Evolutionary conservation across 2,797 vertebrate genomes (phyloP).

Genomic region (Falco peregrinus): DNA sequence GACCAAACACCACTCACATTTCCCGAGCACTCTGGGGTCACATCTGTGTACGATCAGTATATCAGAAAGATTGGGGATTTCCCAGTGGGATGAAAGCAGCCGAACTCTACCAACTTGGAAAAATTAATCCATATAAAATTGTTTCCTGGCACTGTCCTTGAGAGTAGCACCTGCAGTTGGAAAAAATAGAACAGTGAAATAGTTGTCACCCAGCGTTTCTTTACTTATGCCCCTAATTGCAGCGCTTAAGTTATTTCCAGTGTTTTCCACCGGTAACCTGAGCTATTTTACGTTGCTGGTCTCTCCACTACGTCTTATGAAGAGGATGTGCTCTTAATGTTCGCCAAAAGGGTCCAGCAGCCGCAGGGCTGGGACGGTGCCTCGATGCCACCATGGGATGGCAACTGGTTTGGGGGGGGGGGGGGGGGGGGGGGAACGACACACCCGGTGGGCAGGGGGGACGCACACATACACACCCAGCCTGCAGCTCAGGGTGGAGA

Average conservation of each 20-base stretch:
- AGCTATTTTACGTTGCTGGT: rapidly evolving
- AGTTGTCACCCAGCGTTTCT: background rate
- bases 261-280: rapidly evolving
- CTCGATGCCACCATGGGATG: rapidly evolving
- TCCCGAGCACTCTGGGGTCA: rapidly evolving
- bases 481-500: too few relatives aligned
- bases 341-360: rapidly evolving
- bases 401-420: rapidly evolving
- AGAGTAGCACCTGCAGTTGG: rapidly evolving
- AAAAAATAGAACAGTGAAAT: background rate
- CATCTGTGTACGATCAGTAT: rapidly evolving
- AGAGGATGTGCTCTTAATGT: rapidly evolving
- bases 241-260: background rate
- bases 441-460: too few relatives aligned
- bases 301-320: rapidly evolving
- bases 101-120: background rate
- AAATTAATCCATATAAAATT: too few relatives aligned
- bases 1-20: rapidly evolving
- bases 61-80: rapidly evolving
- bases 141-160: background rate
- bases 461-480: background rate
- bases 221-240: background rate
- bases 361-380: rapidly evolving
- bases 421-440: too few relatives aligned
- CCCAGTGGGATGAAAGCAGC: background rate